phyloP scores from a whole-genome alignment of 2,113 vertebrate species.

The Epinephelus cyanopodus region DNA sequence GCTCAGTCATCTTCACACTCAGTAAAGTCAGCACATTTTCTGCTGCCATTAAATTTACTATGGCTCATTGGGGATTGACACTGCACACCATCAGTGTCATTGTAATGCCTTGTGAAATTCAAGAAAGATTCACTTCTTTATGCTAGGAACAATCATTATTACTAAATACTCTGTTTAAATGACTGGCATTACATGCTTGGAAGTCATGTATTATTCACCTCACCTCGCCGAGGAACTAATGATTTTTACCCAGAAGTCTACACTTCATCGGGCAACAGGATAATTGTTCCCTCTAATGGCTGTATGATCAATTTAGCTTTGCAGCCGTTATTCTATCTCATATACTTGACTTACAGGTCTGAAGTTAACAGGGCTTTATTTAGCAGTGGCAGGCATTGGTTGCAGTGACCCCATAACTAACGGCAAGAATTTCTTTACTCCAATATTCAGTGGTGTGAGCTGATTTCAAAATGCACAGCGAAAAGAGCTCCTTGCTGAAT shows the following conservation, averaged over 20 bases:
- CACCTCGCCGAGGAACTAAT: slow-evolving; percentile 53
- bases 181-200: slow-evolving; percentile 63
- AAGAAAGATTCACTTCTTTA: slow-evolving; percentile 68
- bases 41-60: slow-evolving; percentile 72
- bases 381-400: slow-evolving; percentile 30
- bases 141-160: slow-evolving; percentile 67
- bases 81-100: slow-evolving; percentile 64
- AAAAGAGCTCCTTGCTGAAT: slow-evolving; percentile 48
- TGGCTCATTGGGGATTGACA: slow-evolving; percentile 77
- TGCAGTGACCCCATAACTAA: slow-evolving; percentile 49
- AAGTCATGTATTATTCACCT: slow-evolving; percentile 70
- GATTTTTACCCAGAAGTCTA: slow-evolving; percentile 55
- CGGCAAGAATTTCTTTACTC: slow-evolving; percentile 49
- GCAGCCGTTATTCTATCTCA: slow-evolving; percentile 47
- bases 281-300: slow-evolving; percentile 66
- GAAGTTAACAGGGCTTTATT: slow-evolving; percentile 46
- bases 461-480: slow-evolving; percentile 62
- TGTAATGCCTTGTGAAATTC: slow-evolving; percentile 68
- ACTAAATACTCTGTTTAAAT: slow-evolving; percentile 65
- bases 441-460: slow-evolving; percentile 48
- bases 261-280: slow-evolving; percentile 58
- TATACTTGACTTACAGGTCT: slow-evolving; percentile 41
- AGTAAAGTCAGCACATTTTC: slow-evolving; percentile 82
- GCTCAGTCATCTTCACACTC: slow-evolving; percentile 83
- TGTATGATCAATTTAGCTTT: slow-evolving; percentile 53